A percentile compares a stretch with the other conserved stretches of the same genome.
Conservation (phyloP, 2,113 vertebrate species). For the Trichomycterus rosablanca region DNA sequence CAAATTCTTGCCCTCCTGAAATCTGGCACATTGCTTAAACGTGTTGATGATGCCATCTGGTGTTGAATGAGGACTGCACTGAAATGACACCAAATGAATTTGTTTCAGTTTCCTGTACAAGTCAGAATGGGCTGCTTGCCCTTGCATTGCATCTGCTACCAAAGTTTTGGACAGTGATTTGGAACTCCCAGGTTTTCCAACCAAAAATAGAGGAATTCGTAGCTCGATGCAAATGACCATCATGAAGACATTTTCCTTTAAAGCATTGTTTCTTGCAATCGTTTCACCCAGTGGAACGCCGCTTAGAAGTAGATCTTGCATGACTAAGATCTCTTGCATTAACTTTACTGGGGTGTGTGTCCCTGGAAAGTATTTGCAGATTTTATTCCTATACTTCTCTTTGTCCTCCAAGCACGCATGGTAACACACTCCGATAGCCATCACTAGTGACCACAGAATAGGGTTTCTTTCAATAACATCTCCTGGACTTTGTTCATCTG, state of each 20-base stretch:
- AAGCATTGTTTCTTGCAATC: constrained; percentile 84
- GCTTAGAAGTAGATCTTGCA: constrained; percentile 83
- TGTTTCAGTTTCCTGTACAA: constrained; percentile 87
- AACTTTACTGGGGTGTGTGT: constrained; percentile 62
- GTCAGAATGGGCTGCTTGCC: constrained; percentile 80
- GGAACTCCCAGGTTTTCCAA: constrained; percentile 96
- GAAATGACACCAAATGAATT: constrained; percentile 90
- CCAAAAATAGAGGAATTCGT: constrained; percentile 90
- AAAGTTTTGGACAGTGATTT: constrained; percentile 96
- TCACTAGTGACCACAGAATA: constrained; percentile 81
- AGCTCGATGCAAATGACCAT: constrained; percentile 95
- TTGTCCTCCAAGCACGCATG: constrained; percentile 85
- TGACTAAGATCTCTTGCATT: constrained; percentile 74
- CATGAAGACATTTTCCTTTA: constrained; percentile 97
- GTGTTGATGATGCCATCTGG: constrained; percentile 94
- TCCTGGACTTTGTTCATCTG: constrained; percentile 6
- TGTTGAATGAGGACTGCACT: constrained; percentile 96
- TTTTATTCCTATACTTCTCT: constrained; percentile 64
- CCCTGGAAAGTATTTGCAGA: constrained; percentile 65
- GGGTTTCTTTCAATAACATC: constrained; percentile 34
- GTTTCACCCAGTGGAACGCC: constrained; percentile 75
- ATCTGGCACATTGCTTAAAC: constrained; percentile 90
- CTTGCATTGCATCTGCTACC: constrained; percentile 93
- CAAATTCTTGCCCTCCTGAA: constrained; percentile 91
- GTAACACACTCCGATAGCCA: constrained; percentile 86